phyloP scores from a whole-genome alignment of 2,113 vertebrate genomes.

The Turnix velox region DNA sequence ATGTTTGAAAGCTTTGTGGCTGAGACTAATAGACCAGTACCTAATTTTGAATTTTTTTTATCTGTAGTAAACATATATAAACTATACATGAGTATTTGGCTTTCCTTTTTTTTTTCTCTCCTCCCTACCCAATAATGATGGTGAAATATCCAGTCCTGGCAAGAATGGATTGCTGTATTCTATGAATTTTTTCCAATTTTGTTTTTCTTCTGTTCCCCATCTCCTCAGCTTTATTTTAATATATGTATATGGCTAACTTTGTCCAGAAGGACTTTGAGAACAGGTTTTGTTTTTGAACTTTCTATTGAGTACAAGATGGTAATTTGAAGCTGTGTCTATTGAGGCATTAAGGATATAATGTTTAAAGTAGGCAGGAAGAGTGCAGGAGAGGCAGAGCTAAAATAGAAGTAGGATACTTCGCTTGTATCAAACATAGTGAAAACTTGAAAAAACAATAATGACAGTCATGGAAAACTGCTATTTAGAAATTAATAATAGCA shows the following conservation, averaged over 20 bases:
- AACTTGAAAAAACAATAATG: not conserved
- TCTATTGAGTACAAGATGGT: not conserved
- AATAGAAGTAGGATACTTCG: not conserved
- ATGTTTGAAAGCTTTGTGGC: constrained; percentile 26
- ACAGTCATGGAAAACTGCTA: not conserved
- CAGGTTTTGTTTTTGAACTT: not conserved
- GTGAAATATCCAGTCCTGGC: not conserved
- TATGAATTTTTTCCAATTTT: not conserved
- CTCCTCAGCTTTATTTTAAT: not conserved
- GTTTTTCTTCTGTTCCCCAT: not conserved
- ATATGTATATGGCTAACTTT: not conserved
- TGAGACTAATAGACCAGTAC: not conserved
- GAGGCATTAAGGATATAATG: not conserved
- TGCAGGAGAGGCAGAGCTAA: not conserved
- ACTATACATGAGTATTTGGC: not conserved
- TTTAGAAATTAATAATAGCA: not conserved
- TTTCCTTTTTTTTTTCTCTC: not conserved
- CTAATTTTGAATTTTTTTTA: not conserved
- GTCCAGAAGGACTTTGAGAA: not conserved
- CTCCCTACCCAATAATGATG: not conserved
- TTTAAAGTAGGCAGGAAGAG: not conserved
- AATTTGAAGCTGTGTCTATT: not conserved
- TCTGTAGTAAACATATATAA: not conserved
- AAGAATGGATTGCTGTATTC: not conserved
- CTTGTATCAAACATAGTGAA: not conserved